These are phyloP conservation scores for Anodontia alba DNA, from an alignment of 2,888 invertebrate species.

Conservation along the genomic window DNA sequence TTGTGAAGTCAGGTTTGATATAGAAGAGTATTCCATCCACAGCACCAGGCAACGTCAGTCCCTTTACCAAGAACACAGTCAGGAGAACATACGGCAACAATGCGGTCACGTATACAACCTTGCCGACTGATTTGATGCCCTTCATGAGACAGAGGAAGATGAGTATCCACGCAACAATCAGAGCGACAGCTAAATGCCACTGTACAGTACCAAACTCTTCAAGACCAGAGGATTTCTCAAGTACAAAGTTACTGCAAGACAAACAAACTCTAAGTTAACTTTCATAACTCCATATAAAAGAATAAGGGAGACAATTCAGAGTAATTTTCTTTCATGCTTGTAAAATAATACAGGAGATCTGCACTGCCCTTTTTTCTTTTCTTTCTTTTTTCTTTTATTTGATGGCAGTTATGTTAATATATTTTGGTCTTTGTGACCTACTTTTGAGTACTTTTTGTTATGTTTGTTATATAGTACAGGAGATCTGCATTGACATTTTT, in stretches of 20 bases:
- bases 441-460: no score
- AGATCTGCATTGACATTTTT: no score
- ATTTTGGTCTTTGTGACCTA: no score
- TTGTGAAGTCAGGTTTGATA: conserved; percentile 68
- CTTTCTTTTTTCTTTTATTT: no score
- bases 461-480: no score
- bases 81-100: conserved; percentile 51
- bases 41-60: conserved; percentile 70
- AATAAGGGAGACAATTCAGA: no score
- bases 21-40: conserved; percentile 69
- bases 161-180: conserved; percentile 78
- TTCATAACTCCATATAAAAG: no score
- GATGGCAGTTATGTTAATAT: no score
- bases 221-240: conserved; percentile 77
- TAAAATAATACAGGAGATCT: no score
- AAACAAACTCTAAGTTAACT: no score
- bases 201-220: conserved; percentile 77
- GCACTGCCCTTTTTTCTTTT: no score
- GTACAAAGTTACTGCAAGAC: conserved; percentile 73
- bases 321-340: no score
- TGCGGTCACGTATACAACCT: conserved; percentile 69
- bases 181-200: conserved; percentile 72
- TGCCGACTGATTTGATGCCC: conserved; percentile 81
- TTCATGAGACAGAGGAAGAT: conserved; percentile 80
- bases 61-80: conserved; percentile 68